Percentiles rank a stretch among this genome's conserved stretches.
Evolutionary conservation across 92 coral and sea anemone genomes (phyloP).

Genomic region (Pocillopora grandis): DNA sequence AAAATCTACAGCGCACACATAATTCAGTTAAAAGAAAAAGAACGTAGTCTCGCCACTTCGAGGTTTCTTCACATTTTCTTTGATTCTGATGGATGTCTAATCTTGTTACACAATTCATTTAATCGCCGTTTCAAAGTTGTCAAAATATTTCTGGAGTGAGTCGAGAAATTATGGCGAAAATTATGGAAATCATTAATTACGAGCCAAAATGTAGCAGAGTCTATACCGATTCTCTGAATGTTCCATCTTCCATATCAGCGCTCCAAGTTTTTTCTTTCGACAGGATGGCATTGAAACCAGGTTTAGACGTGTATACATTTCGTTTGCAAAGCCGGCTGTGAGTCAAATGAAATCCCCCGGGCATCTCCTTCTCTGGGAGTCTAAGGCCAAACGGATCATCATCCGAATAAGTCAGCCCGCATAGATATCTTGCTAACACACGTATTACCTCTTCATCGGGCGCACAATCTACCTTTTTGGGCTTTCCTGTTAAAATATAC

Average conservation of each 20-base stretch:
- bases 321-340: slow-evolving; percentile 7
- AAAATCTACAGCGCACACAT: too few species aligned
- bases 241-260: too few species aligned
- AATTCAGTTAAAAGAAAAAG: too few species aligned
- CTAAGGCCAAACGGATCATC: not conserved
- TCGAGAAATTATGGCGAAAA: not conserved
- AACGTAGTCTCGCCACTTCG: too few species aligned
- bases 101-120: too few species aligned
- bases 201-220: not conserved
- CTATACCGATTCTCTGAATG: not conserved
- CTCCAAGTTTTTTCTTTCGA: slow-evolving; percentile 24
- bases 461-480: not conserved
- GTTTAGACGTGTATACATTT: not conserved
- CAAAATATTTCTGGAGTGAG: too few species aligned
- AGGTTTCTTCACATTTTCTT: too few species aligned
- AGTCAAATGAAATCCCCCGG: slow-evolving; percentile 5
- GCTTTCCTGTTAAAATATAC: not conserved
- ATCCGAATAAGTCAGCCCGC: not conserved
- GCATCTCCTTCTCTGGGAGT: not conserved
- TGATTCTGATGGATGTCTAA: too few species aligned
- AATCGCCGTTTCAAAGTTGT: too few species aligned
- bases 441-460: not conserved
- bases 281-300: not conserved
- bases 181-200: not conserved
- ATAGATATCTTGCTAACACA: not conserved